phyloP scores from a whole-genome alignment of 2,888 invertebrate species.

The Athrips mouffetella region DNA sequence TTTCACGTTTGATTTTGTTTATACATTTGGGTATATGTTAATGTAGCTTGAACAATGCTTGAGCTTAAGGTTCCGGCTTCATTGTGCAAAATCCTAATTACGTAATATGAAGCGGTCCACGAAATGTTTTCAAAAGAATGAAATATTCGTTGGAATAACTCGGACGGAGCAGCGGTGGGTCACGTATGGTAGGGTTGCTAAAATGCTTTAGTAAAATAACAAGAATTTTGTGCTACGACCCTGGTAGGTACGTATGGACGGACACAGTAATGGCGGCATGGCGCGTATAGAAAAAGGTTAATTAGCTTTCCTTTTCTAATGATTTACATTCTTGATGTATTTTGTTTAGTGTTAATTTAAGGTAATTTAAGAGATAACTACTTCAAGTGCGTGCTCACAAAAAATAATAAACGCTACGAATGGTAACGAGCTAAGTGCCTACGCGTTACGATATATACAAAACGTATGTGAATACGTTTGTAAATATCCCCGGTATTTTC shows the following conservation, averaged over 20 bases:
- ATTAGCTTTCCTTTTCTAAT: not conserved
- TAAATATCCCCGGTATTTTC: too few relatives aligned
- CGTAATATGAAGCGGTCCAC: constrained; percentile 4
- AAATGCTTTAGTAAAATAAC: constrained; percentile 50
- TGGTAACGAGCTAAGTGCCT: too few relatives aligned
- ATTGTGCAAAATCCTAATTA: constrained; percentile 7
- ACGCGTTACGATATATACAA: too few relatives aligned
- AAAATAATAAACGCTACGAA: too few relatives aligned
- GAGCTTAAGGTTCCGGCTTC: not conserved
- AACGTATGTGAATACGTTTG: too few relatives aligned
- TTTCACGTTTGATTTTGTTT: not conserved
- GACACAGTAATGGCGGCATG: not conserved
- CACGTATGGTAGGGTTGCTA: constrained; percentile 30
- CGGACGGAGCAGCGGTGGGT: constrained; percentile 23
- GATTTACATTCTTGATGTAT: not conserved
- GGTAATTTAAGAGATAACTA: too few relatives aligned
- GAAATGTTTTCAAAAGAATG: constrained; percentile 6
- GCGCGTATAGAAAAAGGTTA: not conserved
- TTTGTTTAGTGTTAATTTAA: too few relatives aligned
- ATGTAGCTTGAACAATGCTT: not conserved
- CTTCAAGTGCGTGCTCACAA: too few relatives aligned
- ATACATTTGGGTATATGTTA: not conserved
- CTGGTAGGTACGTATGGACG: too few relatives aligned
- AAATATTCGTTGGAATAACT: constrained; percentile 27
- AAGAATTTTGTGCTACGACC: constrained; percentile 35